These are phyloP conservation scores for Morone chrysops DNA, from an alignment of 2,113 vertebrate genomes.

Conservation along the genomic window DNA sequence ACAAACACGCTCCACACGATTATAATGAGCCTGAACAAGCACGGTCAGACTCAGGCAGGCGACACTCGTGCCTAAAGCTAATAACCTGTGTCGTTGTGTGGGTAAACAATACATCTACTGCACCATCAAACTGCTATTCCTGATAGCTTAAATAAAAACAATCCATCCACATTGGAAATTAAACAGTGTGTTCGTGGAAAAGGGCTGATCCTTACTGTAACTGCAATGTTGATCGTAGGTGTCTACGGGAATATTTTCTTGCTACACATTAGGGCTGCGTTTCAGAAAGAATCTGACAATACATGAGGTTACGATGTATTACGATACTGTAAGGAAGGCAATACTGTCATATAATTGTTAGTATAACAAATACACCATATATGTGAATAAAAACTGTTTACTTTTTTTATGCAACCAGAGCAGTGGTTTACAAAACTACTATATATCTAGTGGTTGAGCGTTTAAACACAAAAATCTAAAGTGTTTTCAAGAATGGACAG, in stretches of 20 bases:
- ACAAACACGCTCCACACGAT: slow-evolving; percentile 47
- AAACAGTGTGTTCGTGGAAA: slow-evolving; percentile 23
- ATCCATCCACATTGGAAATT: slow-evolving; percentile 13
- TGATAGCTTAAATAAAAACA: slow-evolving; percentile 1
- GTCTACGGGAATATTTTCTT: not conserved
- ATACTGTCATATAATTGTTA: too few relatives aligned
- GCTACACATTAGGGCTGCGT: not conserved
- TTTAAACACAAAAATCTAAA: too few relatives aligned
- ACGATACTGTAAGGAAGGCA: too few relatives aligned
- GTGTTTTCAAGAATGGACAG: too few relatives aligned
- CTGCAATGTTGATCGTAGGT: not conserved
- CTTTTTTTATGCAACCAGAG: too few relatives aligned
- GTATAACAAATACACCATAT: too few relatives aligned
- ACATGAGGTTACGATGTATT: too few relatives aligned
- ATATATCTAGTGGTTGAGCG: too few relatives aligned
- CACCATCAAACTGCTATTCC: slow-evolving; percentile 20
- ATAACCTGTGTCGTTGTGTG: slow-evolving; percentile 24
- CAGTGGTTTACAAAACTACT: too few relatives aligned
- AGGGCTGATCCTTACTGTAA: not conserved
- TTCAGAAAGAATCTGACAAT: too few relatives aligned
- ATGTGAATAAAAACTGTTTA: too few relatives aligned
- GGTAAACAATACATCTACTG: slow-evolving; percentile 1
- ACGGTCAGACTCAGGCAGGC: not conserved
- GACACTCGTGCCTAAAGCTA: not conserved
- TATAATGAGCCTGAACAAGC: slow-evolving; percentile 44